Evolutionary conservation across 1,140 invertebrate species (phyloP), one percentile per base, ranked within the genome.

Genomic region (Propsilocerus akamusi): DNA sequence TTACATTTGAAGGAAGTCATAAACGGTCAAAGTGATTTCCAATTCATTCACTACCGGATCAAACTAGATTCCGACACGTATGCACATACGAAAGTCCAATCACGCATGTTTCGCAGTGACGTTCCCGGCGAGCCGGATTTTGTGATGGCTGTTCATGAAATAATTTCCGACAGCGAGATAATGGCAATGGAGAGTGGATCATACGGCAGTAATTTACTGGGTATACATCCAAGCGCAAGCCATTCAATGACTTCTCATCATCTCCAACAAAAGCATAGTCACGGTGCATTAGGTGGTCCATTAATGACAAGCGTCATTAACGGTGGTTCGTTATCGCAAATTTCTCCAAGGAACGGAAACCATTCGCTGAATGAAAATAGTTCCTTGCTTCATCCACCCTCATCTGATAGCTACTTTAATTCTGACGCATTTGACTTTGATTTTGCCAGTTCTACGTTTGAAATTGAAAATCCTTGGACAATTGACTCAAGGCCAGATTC

Each of bases 111-210:
- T 62, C 78, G 77, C 57, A 81, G 77, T 61, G 72, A 75, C 37
- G 72, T 76, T 52, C 73, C 72, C 49, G 72, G 72, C 53, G 83
- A 88, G 53, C 71, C 73, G 49, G 86, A 92, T 60, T 92, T 90
- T 66, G 85, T 95, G 52, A 90, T 94, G 81, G 85, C 89, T 46
- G 87, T 86, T 41, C 86, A 91, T 67, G 86, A 86, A 47, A 81
- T 96, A 49, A 62, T 72, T 69, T 85, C 53, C 67, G 70, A 75
- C 76, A 71, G 76, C 69, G 67, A 72, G 51, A 67, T 72, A 63
- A 71, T 67, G 57, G 63, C 68, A 59, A 66, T 68, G 62, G 71
- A 73, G 59, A 65, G 67, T 66, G 62, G 61, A 62, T 14, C 46
- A n/a, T 63, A 54, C 59, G 26, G 62, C 59, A 17, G 57, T 51